phyloP scores from a whole-genome alignment of 2,113 vertebrate genomes.

The Kryptolebias marmoratus region DNA sequence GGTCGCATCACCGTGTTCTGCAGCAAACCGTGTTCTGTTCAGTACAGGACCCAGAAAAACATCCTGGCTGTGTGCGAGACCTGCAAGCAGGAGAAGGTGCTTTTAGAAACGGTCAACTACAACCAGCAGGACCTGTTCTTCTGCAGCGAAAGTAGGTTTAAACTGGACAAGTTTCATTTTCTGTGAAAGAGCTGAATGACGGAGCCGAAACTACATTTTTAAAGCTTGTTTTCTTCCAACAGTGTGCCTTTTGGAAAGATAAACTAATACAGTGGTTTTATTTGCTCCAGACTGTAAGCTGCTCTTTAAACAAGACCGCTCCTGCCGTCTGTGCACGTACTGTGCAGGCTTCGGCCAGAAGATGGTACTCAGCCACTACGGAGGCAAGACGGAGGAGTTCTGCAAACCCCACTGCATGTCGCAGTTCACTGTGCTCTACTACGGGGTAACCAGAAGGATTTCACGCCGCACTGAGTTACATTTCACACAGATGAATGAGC shows the following conservation, averaged over 20 bases:
- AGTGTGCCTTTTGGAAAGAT: too few relatives aligned
- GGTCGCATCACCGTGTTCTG: conserved; percentile 92
- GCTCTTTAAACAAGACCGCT: conserved; percentile 88
- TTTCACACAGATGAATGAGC: not conserved
- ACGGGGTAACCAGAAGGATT: conserved; percentile 85
- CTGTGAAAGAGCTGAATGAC: too few relatives aligned
- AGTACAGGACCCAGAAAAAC: conserved; percentile 90
- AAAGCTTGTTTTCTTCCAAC: too few relatives aligned
- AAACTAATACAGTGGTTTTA: not conserved
- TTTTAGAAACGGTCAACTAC: conserved; percentile 88
- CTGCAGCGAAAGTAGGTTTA: conserved; percentile 93
- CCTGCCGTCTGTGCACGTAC: conserved; percentile 91
- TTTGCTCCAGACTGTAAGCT: conserved; percentile 88
- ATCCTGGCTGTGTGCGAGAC: conserved; percentile 87
- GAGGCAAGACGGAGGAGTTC: conserved; percentile 92
- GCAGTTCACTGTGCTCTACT: conserved; percentile 93
- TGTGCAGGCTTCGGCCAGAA: conserved; percentile 89
- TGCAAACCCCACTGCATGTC: conserved; percentile 98
- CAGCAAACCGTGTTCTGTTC: conserved; percentile 88
- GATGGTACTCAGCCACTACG: conserved; percentile 90
- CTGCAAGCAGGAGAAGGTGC: conserved; percentile 91
- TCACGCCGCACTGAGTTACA: not conserved
- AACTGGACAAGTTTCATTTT: too few relatives aligned
- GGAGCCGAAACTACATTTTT: too few relatives aligned
- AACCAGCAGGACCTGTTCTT: conserved; percentile 87